Conservation (phyloP, 2,113 vertebrate species). For the Oriolus oriolus region DNA sequence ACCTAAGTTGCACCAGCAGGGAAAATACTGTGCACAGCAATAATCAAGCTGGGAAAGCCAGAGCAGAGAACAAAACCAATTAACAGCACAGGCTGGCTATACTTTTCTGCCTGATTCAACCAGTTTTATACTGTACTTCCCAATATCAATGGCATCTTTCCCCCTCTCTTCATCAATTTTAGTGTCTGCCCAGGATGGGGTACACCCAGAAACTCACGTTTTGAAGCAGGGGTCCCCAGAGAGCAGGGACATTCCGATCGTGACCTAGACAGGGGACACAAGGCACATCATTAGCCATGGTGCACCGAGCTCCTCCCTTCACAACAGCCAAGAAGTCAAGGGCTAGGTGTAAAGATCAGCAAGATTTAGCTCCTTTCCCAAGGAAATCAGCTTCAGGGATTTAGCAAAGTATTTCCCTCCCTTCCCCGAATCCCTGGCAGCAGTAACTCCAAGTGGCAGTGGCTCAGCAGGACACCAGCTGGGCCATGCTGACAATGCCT, state of each 20-base stretch:
- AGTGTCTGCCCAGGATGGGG: not conserved
- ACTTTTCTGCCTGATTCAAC: not conserved
- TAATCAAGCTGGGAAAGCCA: not conserved
- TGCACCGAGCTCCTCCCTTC: not conserved
- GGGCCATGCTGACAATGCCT: not conserved
- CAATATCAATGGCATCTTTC: not conserved
- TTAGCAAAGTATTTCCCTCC: not conserved
- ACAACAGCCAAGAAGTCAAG: not conserved
- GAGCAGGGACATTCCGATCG: slow-evolving; percentile 93
- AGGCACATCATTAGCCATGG: not conserved
- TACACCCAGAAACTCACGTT: slow-evolving; percentile 80
- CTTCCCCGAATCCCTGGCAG: not conserved
- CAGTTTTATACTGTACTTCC: not conserved
- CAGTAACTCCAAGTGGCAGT: not conserved
- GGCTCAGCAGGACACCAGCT: not conserved
- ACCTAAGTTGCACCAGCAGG: not conserved
- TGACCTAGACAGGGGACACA: slow-evolving; percentile 79
- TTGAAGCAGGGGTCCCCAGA: slow-evolving; percentile 99
- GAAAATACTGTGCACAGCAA: not conserved
- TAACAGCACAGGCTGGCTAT: not conserved
- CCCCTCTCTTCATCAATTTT: not conserved
- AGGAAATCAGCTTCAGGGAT: not conserved
- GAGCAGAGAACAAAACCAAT: not conserved
- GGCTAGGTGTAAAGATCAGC: not conserved
- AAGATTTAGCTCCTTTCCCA: not conserved